These are phyloP conservation scores for Acanthopleura granulata DNA, from an alignment of 2,888 invertebrate genomes.

Conservation along the genomic window DNA sequence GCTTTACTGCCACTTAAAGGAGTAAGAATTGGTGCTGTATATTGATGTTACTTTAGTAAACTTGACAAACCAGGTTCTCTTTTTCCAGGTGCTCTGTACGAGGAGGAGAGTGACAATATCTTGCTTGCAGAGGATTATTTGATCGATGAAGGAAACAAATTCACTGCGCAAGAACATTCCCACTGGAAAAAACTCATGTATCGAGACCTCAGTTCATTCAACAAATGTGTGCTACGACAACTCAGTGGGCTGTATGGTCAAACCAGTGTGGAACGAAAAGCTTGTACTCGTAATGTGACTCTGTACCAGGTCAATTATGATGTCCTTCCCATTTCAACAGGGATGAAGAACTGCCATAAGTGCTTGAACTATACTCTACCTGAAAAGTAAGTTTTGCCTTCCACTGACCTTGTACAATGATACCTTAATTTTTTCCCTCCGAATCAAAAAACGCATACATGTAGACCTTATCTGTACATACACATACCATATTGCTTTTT, in stretches of 20 bases:
- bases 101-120: no score
- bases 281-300: neutral
- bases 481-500: no score
- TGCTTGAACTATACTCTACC: neutral
- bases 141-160: neutral
- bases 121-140: neutral
- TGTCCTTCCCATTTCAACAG: neutral
- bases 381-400: no score
- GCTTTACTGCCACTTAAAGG: no score
- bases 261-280: neutral
- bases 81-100: no score
- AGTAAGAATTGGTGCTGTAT: no score
- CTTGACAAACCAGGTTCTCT: no score
- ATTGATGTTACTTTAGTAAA: no score
- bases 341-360: neutral
- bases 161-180: neutral
- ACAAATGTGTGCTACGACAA: neutral
- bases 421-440: no score
- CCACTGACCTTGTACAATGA: no score
- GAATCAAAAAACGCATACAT: no score
- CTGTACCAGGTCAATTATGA: neutral
- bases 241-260: neutral
- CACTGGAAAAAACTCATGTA: constrained; percentile 2
- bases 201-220: neutral
- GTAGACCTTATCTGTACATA: no score